phyloP scores from a whole-genome alignment of 2,797 vertebrate species.

The Helostoma temminkii region DNA sequence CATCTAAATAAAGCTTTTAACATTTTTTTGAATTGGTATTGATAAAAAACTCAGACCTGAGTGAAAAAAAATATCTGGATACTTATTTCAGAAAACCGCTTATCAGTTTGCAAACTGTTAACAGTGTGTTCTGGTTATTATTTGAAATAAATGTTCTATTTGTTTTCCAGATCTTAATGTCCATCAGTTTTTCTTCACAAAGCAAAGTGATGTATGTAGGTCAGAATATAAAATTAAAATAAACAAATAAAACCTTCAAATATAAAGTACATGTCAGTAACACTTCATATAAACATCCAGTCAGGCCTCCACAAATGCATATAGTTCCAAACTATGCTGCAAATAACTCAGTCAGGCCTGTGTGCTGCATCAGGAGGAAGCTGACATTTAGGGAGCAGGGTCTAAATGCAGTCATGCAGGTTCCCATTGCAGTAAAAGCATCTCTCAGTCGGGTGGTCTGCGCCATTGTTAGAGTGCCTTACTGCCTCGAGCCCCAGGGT shows the following conservation, averaged over 20 bases:
- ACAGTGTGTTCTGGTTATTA: neutral
- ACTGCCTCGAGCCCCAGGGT: constrained; percentile 65
- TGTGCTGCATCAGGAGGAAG: constrained; percentile 17
- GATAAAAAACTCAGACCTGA: too few species aligned
- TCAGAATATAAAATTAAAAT: neutral
- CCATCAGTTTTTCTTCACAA: too few species aligned
- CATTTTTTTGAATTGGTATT: too few species aligned
- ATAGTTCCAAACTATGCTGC: neutral
- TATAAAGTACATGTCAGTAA: neutral
- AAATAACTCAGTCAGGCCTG: constrained; percentile 24
- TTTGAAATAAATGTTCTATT: too few species aligned
- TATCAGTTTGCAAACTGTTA: neutral
- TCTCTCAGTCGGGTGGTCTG: constrained; percentile 62
- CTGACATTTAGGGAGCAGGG: constrained; percentile 64
- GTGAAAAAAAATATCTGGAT: too few species aligned
- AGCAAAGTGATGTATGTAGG: neutral
- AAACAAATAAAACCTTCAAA: neutral
- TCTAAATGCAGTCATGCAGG: constrained; percentile 59
- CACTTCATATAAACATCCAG: neutral
- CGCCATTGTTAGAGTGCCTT: constrained; percentile 72
- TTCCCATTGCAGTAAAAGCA: constrained; percentile 70
- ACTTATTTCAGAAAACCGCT: neutral
- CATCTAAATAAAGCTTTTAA: too few species aligned
- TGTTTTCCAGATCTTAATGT: too few species aligned
- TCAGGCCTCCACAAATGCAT: neutral